A percentile compares a stretch with the other conserved stretches of the same genome.
phyloP scores from a whole-genome alignment of 2,888 invertebrate species.

The Acanthoscelides obtectus region DNA sequence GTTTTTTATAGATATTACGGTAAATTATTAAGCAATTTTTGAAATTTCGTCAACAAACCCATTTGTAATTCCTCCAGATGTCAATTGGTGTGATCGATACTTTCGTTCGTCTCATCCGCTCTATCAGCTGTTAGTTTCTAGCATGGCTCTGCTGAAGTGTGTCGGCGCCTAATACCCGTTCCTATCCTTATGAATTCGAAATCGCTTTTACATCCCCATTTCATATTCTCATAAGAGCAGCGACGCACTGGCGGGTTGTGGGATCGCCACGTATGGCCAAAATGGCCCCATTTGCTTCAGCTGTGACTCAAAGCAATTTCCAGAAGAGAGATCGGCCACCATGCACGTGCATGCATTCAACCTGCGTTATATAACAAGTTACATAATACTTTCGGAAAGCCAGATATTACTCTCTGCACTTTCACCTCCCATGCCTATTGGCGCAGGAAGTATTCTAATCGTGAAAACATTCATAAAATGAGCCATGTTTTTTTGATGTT shows the following conservation, averaged over 20 bases:
- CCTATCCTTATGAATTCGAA: not conserved
- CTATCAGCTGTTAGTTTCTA: not conserved
- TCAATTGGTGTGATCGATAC: not conserved
- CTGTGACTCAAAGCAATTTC: not conserved
- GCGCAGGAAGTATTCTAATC: too few species aligned
- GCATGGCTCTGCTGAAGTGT: not conserved
- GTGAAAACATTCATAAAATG: too few species aligned
- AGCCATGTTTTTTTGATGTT: too few species aligned
- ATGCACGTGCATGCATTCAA: not conserved
- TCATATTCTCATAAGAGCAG: not conserved
- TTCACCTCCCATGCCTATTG: too few species aligned
- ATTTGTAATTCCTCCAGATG: not conserved
- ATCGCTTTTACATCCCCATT: not conserved
- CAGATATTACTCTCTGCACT: too few species aligned
- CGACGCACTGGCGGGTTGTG: not conserved
- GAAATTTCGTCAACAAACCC: too few species aligned
- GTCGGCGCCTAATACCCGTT: not conserved
- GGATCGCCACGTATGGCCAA: not conserved
- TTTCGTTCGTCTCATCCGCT: not conserved
- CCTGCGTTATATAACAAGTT: not conserved
- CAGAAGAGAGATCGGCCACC: not conserved
- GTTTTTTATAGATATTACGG: too few species aligned
- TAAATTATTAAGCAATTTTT: too few species aligned
- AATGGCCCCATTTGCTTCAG: not conserved
- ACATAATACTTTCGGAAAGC: too few species aligned